Conservation (phyloP, 2,113 vertebrate genomes). For the Lepisosteus osseus region DNA sequence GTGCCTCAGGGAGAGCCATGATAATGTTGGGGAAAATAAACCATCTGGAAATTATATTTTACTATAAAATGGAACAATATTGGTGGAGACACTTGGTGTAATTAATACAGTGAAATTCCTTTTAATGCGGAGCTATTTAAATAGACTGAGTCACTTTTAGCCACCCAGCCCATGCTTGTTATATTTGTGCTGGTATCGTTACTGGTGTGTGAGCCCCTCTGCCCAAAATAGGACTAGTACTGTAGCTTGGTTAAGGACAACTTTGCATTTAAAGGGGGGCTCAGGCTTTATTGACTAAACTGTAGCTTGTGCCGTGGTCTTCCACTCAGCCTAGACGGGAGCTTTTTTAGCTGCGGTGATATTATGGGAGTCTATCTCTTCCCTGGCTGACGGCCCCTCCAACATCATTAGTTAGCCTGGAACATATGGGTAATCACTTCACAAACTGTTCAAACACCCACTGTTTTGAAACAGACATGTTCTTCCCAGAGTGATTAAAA, state of each 20-base stretch:
- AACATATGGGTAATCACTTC: too few species aligned
- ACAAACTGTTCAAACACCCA: too few species aligned
- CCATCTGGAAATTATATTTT: conserved; percentile 26
- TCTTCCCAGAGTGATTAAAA: too few species aligned
- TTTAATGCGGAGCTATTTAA: conserved; percentile 23
- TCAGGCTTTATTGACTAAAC: conserved; percentile 11
- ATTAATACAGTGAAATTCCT: conserved; percentile 25
- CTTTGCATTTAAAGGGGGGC: background rate
- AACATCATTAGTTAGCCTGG: too few species aligned
- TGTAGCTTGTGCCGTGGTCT: background rate
- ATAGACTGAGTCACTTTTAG: background rate
- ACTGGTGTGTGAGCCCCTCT: conserved; percentile 10
- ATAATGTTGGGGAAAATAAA: background rate
- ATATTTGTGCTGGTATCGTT: conserved; percentile 11
- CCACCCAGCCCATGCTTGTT: background rate
- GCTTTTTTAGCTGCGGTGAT: background rate
- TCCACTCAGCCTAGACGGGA: background rate
- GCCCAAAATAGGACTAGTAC: conserved; percentile 31
- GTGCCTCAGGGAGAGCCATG: too few species aligned
- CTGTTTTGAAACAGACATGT: too few species aligned
- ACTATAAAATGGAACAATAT: conserved; percentile 17
- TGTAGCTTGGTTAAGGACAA: conserved; percentile 23
- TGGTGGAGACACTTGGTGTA: conserved; percentile 17
- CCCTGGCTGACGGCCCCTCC: too few species aligned
- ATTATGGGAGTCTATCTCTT: background rate